These are phyloP conservation scores for Callinectes sapidus DNA, from an alignment of 2,888 invertebrate species.

Conservation along the genomic window DNA sequence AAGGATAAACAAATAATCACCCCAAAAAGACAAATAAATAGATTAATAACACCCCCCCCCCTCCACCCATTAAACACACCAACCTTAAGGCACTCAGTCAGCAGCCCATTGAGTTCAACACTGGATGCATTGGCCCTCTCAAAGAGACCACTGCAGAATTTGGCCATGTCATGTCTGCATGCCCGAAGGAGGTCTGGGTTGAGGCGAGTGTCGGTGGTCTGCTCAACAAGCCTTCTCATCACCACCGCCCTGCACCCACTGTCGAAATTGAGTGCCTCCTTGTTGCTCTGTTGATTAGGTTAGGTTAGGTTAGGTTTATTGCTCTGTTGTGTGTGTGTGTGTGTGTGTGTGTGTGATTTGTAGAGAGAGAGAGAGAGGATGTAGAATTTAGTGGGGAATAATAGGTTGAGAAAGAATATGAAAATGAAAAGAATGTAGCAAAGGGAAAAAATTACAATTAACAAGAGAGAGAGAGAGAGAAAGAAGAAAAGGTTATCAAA, in stretches of 20 bases:
- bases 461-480: too few relatives aligned
- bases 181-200: slow-evolving; percentile 89
- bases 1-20: too few relatives aligned
- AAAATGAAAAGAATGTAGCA: too few relatives aligned
- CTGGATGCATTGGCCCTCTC: slow-evolving; percentile 42
- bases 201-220: slow-evolving; percentile 91
- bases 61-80: too few relatives aligned
- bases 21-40: too few relatives aligned
- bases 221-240: slow-evolving; percentile 91
- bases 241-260: slow-evolving; percentile 89
- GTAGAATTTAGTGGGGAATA: too few relatives aligned
- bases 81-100: slow-evolving; percentile 87
- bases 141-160: slow-evolving; percentile 80
- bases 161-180: slow-evolving; percentile 88
- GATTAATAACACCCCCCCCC: background rate
- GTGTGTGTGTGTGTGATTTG: too few relatives aligned
- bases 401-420: too few relatives aligned
- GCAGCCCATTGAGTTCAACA: slow-evolving; percentile 80
- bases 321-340: too few relatives aligned
- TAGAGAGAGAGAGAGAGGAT: background rate
- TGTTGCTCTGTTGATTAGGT: slow-evolving; percentile 79
- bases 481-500: too few relatives aligned
- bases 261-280: slow-evolving; percentile 87
- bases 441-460: too few relatives aligned
- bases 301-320: background rate